Base-by-base conservation (phyloP, 2,113 vertebrate species). In the Scomber scombrus region DNA sequence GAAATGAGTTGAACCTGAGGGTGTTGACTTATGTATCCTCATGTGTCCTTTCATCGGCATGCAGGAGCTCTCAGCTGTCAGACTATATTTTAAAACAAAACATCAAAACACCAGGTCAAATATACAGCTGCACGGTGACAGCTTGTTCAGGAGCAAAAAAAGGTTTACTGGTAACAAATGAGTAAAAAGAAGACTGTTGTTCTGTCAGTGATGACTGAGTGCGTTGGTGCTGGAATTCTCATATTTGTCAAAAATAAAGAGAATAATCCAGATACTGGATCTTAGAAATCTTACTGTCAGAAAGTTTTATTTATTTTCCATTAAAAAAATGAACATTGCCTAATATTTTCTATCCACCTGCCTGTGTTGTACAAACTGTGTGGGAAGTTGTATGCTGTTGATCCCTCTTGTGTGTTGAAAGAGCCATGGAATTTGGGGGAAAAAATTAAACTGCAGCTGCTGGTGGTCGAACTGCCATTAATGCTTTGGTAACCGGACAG, bases 1-100 rank as follows among this genome's bases (percentile, higher is more conserved):
- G 45, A 88, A 73, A 81, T 43, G 57, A 67, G 40, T 74, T 88
- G 8, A 73, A 71, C 31, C 45, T 81, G 52, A 84, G 21, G 60
- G 75, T 52, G 18, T 82, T 67, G 9, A 72, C 57, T n/a, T 71
- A 47, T 3, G 11, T 73, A 55, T 80, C 65, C 78, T 82, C 52
- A 52, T n/a, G 46, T 73, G 62, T 77, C 18, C 58, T 78, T 74
- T 71, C 51, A 31, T 69, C 50, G 50, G 63, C 49, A 71, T 21
- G 13, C 62, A 75, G 49, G 19, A 40, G 26, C 40, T 34, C 18
- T 31, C 12, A 26, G 14, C 23, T 26, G 23, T 26, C 23, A 52
- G 43, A 31, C 57, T 43, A 26, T 54, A 68, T 75, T 31, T 84
- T 74, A 71, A 58, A 11, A 68, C 56, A 71, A 26, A 26, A 26